Evolutionary conservation across 2,888 invertebrate genomes (phyloP).

Genomic region (Rhorus exstirpatorius): DNA sequence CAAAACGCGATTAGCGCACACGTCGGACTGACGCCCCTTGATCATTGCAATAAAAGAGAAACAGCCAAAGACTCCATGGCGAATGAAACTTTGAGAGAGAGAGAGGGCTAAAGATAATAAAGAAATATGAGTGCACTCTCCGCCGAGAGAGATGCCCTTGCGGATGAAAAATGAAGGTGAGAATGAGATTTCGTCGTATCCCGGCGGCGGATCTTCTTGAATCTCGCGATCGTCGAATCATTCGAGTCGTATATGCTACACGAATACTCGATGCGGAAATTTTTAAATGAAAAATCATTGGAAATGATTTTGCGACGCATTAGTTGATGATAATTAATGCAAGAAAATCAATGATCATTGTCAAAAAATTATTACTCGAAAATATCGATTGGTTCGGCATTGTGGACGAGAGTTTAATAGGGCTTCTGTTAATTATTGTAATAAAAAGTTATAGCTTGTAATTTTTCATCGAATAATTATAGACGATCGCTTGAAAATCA

Average conservation of each 20-base stretch:
- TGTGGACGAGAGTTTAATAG: too few relatives aligned
- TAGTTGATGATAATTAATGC: neutral
- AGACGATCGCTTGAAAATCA: too few relatives aligned
- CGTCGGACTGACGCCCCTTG: conserved; percentile 35
- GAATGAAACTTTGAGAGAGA: conserved; percentile 10
- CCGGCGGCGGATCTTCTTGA: conserved; percentile 27
- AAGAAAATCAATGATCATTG: neutral
- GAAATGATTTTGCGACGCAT: neutral
- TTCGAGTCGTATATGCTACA: too few relatives aligned
- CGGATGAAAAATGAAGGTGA: conserved; percentile 42
- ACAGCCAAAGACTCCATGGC: neutral
- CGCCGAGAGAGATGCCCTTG: neutral
- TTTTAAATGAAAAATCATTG: too few relatives aligned
- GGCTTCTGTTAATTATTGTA: too few relatives aligned
- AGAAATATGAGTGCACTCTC: conserved; percentile 7
- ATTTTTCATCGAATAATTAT: too few relatives aligned
- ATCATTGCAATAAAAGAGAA: conserved; percentile 40
- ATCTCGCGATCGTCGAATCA: conserved; percentile 36
- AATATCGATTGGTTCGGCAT: neutral
- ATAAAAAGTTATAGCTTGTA: too few relatives aligned
- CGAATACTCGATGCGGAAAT: neutral
- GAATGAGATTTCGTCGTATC: conserved; percentile 50
- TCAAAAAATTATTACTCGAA: neutral
- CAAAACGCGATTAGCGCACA: conserved; percentile 22
- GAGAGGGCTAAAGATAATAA: conserved; percentile 19